phyloP scores from a whole-genome alignment of 2,113 vertebrate species.

The Toxotes chatareus region DNA sequence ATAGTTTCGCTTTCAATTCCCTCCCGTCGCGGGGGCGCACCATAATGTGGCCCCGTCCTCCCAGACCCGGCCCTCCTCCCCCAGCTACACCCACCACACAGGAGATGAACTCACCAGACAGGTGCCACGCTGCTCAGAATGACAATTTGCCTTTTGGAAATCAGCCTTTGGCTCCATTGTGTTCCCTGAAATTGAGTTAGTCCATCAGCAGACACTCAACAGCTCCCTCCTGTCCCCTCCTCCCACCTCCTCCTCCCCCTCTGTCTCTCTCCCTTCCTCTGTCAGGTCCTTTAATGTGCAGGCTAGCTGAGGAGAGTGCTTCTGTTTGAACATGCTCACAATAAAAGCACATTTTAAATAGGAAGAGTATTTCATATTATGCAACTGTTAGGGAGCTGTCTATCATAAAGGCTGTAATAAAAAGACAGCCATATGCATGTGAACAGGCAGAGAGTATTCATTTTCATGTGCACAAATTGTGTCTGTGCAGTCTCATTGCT shows the following conservation, averaged over 20 bases:
- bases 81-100: slow-evolving; percentile 32
- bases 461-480: slow-evolving; percentile 32
- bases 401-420: slow-evolving; percentile 41
- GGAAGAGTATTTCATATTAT: slow-evolving; percentile 41
- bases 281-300: slow-evolving; percentile 51
- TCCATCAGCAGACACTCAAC: slow-evolving; percentile 68
- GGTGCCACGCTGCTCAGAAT: slow-evolving; percentile 70
- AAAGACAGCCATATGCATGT: slow-evolving; percentile 19
- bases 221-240: slow-evolving; percentile 23
- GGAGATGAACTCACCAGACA: slow-evolving; percentile 75
- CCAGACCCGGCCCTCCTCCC: slow-evolving; percentile 18
- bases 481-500: slow-evolving; percentile 7
- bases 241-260: not conserved
- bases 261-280: slow-evolving; percentile 19
- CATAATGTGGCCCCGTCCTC: slow-evolving; percentile 53
- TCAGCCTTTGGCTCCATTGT: slow-evolving; percentile 70
- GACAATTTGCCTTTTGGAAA: slow-evolving; percentile 79
- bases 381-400: slow-evolving; percentile 30
- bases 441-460: slow-evolving; percentile 18
- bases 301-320: slow-evolving; percentile 32
- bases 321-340: slow-evolving; percentile 37
- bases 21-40: slow-evolving; percentile 37
- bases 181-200: slow-evolving; percentile 75
- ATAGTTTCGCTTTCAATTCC: slow-evolving; percentile 75
- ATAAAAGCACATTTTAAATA: slow-evolving; percentile 44